These are phyloP conservation scores for Piscicola geometra DNA, from an alignment of 2,888 invertebrate genomes.

Conservation along the genomic window DNA sequence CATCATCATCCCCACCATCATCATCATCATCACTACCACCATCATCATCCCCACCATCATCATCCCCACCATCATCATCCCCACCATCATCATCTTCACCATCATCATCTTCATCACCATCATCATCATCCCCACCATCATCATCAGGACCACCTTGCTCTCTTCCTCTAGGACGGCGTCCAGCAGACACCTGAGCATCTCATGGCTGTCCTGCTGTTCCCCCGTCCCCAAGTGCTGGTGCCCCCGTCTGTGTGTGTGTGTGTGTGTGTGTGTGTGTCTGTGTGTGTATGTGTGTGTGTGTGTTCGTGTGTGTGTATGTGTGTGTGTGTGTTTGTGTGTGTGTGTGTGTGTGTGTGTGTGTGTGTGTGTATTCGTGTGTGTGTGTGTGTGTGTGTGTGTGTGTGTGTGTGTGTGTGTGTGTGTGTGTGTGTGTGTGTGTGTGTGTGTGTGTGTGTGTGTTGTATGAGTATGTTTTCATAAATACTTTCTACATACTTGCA, in stretches of 20 bases:
- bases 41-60: constrained; percentile 25
- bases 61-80: constrained; percentile 28
- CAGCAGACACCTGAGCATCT: constrained; percentile 79
- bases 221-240: constrained; percentile 73
- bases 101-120: constrained; percentile 29
- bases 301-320: too few species aligned
- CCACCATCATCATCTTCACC: constrained; percentile 33
- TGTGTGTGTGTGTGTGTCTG: too few species aligned
- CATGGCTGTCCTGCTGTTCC: constrained; percentile 94
- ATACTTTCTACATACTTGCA: too few species aligned
- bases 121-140: constrained; percentile 6
- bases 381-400: too few species aligned
- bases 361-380: too few species aligned
- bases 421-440: too few species aligned
- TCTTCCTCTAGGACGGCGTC: constrained; percentile 77
- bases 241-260: constrained; percentile 48
- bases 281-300: too few species aligned
- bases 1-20: constrained; percentile 33
- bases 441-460: too few species aligned
- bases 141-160: constrained; percentile 48
- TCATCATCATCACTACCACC: constrained; percentile 29
- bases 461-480: too few species aligned
- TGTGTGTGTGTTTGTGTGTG: too few species aligned
- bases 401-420: too few species aligned
- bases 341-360: too few species aligned